Evolutionary conservation across 2,797 vertebrate species (phyloP).

Genomic region (Eutrigla gurnardus): DNA sequence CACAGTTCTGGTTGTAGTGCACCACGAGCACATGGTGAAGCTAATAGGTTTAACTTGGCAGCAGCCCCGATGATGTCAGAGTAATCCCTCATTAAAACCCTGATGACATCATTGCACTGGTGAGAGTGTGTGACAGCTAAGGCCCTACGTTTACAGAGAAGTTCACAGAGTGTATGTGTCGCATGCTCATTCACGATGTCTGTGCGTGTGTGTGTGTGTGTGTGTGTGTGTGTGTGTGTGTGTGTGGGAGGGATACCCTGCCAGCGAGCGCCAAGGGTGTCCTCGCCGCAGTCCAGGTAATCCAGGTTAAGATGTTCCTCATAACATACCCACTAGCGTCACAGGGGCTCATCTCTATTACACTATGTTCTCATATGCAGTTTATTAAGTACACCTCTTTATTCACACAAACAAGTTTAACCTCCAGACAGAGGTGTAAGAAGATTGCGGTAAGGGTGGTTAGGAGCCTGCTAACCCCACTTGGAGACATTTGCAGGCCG

Average conservation of each 20-base stretch:
- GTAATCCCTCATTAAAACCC: slow-evolving; percentile 80
- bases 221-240: slow-evolving; percentile 17
- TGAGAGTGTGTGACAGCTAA: slow-evolving; percentile 48
- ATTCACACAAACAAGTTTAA: slow-evolving; percentile 35
- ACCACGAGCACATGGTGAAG: slow-evolving; percentile 69
- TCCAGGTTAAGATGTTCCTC: slow-evolving; percentile 71
- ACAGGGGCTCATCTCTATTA: slow-evolving; percentile 32
- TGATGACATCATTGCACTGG: slow-evolving; percentile 75
- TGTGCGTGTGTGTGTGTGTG: slow-evolving; percentile 13
- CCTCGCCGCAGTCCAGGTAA: slow-evolving; percentile 52
- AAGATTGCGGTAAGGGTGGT: not conserved
- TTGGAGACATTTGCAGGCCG: not conserved
- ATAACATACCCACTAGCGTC: slow-evolving; percentile 42
- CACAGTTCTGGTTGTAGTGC: slow-evolving; percentile 49
- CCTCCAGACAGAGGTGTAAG: not conserved
- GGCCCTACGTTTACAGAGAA: slow-evolving; percentile 42
- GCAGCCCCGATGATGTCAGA: slow-evolving; percentile 78
- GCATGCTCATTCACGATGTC: slow-evolving; percentile 1
- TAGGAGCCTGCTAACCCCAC: slow-evolving; percentile 1
- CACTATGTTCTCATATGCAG: slow-evolving; percentile 13
- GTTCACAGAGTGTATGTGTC: slow-evolving; percentile 2
- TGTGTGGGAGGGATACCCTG: slow-evolving; percentile 53
- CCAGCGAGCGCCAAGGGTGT: slow-evolving; percentile 34
- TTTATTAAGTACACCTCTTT: slow-evolving; percentile 21
- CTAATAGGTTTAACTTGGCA: slow-evolving; percentile 82